Conservation (phyloP, 2,888 invertebrate species). For the Linyphia triangularis region DNA sequence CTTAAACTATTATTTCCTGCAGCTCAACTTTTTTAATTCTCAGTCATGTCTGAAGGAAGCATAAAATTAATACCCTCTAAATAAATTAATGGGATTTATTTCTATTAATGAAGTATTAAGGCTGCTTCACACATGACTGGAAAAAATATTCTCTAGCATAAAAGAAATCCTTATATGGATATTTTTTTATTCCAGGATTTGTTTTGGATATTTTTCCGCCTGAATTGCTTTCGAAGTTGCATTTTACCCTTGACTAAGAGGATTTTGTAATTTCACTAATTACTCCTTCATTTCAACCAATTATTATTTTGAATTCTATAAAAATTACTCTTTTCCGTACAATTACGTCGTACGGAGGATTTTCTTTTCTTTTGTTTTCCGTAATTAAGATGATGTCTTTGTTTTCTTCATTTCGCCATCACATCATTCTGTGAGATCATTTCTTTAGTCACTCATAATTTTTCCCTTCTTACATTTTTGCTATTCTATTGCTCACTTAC, state of each 20-base stretch:
- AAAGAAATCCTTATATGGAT: not conserved
- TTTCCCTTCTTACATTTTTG: slow-evolving; percentile 9
- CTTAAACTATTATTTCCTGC: not conserved
- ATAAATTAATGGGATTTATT: slow-evolving; percentile 62
- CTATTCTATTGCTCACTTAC: not conserved
- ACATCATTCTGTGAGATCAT: slow-evolving; percentile 10
- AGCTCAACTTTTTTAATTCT: not conserved
- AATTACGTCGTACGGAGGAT: slow-evolving; percentile 20
- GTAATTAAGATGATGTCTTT: slow-evolving; percentile 43
- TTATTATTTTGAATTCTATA: slow-evolving; percentile 37
- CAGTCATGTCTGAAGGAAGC: not conserved
- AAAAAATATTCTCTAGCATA: not conserved
- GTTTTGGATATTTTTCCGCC: slow-evolving; percentile 16
- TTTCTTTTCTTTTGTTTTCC: slow-evolving; percentile 15
- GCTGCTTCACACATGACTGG: not conserved
- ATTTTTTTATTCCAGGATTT: not conserved
- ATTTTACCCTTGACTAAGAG: not conserved
- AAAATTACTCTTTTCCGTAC: slow-evolving; percentile 20
- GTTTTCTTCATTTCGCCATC: not conserved
- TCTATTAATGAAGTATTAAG: slow-evolving; percentile 55
- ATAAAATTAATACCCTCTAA: slow-evolving; percentile 14
- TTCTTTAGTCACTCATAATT: slow-evolving; percentile 41
- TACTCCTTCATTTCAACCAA: slow-evolving; percentile 25
- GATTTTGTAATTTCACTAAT: slow-evolving; percentile 54
- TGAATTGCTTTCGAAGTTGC: not conserved